These are phyloP conservation scores for Melanocharis versteri DNA, from an alignment of 2,113 vertebrate species.

Conservation along the genomic window DNA sequence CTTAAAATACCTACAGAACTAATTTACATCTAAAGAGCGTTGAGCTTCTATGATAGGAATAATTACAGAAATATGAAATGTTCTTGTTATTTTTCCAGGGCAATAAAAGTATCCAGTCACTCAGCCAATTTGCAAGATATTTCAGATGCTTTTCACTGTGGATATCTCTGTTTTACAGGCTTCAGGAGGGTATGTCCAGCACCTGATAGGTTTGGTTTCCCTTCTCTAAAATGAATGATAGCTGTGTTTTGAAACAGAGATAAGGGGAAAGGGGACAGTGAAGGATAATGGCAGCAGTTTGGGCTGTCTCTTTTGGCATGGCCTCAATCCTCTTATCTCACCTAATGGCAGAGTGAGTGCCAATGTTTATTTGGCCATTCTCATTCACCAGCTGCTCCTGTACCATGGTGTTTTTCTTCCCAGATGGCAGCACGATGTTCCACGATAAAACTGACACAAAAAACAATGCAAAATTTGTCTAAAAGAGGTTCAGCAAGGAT, in stretches of 20 bases:
- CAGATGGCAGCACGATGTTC: slow-evolving; percentile 81
- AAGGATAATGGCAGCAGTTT: slow-evolving; percentile 51
- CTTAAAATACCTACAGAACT: not conserved
- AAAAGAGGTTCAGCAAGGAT: slow-evolving; percentile 77
- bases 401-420: slow-evolving; percentile 76
- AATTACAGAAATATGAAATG: slow-evolving; percentile 21
- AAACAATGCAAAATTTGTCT: slow-evolving; percentile 83
- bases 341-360: slow-evolving; percentile 74
- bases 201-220: slow-evolving; percentile 55
- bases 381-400: slow-evolving; percentile 77
- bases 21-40: not conserved
- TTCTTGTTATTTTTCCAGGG: slow-evolving; percentile 21
- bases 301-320: slow-evolving; percentile 60
- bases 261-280: slow-evolving; percentile 55
- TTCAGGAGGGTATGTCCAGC: not conserved
- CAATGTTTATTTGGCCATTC: slow-evolving; percentile 81
- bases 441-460: slow-evolving; percentile 77
- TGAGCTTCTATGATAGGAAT: not conserved
- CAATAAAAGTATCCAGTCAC: not conserved
- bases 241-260: slow-evolving; percentile 61
- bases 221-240: slow-evolving; percentile 54
- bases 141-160: slow-evolving; percentile 18
- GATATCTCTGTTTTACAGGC: slow-evolving; percentile 49
- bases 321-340: slow-evolving; percentile 73
- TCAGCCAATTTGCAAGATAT: not conserved